Evolutionary conservation across 2,113 vertebrate species (phyloP), one percentile per base, ranked within the genome.

Genomic region (Microcebus griseorufus): DNA sequence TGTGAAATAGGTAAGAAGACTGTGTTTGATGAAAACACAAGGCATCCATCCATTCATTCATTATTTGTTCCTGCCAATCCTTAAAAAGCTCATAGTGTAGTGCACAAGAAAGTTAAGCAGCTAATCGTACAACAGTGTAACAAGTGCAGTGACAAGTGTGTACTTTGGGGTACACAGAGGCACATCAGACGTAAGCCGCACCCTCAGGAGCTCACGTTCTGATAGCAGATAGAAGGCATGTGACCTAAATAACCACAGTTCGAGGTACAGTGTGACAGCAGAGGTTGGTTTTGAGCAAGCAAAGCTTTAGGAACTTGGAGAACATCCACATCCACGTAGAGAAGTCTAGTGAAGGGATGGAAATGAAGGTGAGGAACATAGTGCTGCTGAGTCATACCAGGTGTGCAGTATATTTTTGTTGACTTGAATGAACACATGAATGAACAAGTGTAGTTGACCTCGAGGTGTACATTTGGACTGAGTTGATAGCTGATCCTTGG

Each of bases 1-100:
- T 85, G 53, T 53, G 20, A 70, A 39, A 82, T 67, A 67, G 86
- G 18, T 80, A 37, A 39, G 70, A 88, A 79, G 92, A 81, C n/a
- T 34, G 29, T 53, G 39, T 91, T 60, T 60, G 65, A 80, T 75
- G 27, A 42, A 86, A 81, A 80, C 39, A n/a, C 0, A 48, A 69
- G 39, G 1, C 37, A 16, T 84, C 64, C 3, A 5, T 72, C 51
- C 18, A 32, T 60, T 67, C 27, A 32, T 81, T 75, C 37, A 9
- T 37, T 67, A 12, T 22, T 87, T 22, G 25, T 32, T 88, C 55
- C 67, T 92, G 34, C n/a, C 39, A 32, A 55, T n/a, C 29, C 70
- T 89, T 94, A 65, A 20, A 53, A 84, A 84, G 9, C 32, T 91
- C 76, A 75, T 3, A 42, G 42, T 20, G 27, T 42, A 29, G 34